These are phyloP conservation scores for Cardiocondyla obscurior DNA, from an alignment of 1,140 invertebrate species.

Conservation along the genomic window DNA sequence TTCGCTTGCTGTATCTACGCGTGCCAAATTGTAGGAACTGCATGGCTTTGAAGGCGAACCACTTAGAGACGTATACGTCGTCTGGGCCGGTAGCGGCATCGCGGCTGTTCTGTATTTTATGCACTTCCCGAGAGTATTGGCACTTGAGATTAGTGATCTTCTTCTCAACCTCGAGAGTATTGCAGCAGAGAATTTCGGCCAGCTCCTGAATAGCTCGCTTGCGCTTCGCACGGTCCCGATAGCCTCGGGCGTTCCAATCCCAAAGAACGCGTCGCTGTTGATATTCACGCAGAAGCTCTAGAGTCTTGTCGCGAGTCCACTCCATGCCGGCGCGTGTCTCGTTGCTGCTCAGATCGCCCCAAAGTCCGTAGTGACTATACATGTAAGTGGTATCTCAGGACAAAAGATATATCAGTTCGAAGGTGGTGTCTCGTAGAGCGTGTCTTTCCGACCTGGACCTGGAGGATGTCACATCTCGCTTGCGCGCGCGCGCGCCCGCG, in stretches of 20 bases:
- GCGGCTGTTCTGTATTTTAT: constrained; percentile 78
- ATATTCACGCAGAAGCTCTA: constrained; percentile 83
- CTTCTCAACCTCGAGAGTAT: constrained; percentile 83
- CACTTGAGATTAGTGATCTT: constrained; percentile 84
- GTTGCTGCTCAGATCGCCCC: constrained; percentile 40
- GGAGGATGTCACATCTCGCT: neutral
- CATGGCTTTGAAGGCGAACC: constrained; percentile 76
- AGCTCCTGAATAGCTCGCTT: constrained; percentile 82
- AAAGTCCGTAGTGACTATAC: constrained; percentile 59
- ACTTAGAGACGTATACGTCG: constrained; percentile 75
- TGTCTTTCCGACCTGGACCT: neutral
- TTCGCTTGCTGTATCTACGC: constrained; percentile 71
- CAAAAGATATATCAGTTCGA: neutral
- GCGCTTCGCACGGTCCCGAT: constrained; percentile 82
- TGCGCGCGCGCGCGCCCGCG: neutral
- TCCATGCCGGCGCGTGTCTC: constrained; percentile 80
- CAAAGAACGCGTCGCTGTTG: constrained; percentile 82
- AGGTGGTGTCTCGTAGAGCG: neutral
- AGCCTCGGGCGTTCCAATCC: constrained; percentile 83
- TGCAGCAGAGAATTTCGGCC: constrained; percentile 82
- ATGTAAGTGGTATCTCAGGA: constrained; percentile 40
- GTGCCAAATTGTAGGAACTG: constrained; percentile 75
- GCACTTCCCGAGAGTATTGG: constrained; percentile 83
- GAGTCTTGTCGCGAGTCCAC: constrained; percentile 83
- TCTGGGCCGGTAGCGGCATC: constrained; percentile 66